phyloP scores from a whole-genome alignment of 1,140 invertebrate genomes.

The Gonioctena quinquepunctata region DNA sequence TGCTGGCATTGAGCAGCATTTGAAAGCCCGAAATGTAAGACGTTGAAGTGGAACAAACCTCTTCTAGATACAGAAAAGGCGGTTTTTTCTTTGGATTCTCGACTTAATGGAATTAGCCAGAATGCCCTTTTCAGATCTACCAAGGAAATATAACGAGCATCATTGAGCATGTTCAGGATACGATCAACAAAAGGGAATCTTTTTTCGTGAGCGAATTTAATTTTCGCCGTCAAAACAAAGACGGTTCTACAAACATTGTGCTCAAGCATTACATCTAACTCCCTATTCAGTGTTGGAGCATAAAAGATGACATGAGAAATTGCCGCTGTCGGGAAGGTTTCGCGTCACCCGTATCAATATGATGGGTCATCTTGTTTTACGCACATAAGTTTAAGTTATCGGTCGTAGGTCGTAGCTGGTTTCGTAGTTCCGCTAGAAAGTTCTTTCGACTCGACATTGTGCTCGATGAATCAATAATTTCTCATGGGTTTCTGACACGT shows the following conservation, averaged over 20 bases:
- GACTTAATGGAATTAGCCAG: conserved; percentile 21
- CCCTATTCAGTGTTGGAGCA: conserved; percentile 19
- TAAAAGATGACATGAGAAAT: conserved; percentile 21
- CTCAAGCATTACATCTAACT: conserved; percentile 25
- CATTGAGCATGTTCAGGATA: conserved; percentile 43
- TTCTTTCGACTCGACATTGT: too few relatives aligned
- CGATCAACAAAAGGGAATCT: conserved; percentile 38
- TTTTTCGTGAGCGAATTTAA: conserved; percentile 41
- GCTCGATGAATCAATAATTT: not conserved
- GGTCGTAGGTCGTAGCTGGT: too few relatives aligned
- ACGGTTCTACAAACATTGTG: conserved; percentile 23
- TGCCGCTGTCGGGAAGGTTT: conserved; percentile 16
- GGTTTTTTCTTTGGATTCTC: conserved; percentile 39
- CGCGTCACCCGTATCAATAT: conserved; percentile 3
- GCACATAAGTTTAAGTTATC: not conserved
- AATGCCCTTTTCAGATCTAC: conserved; percentile 36
- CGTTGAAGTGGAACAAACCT: conserved; percentile 45
- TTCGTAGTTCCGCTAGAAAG: too few relatives aligned
- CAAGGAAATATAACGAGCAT: conserved; percentile 41
- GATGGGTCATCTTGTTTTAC: conserved; percentile 1
- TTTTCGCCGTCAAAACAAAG: conserved; percentile 48
- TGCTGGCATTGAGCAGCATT: conserved; percentile 46
- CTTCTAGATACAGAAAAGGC: conserved; percentile 48
- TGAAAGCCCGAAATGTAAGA: conserved; percentile 52
- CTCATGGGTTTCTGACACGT: not conserved